Conservation (phyloP, 2,113 vertebrate genomes). For the Hemibagrus wyckioides region DNA sequence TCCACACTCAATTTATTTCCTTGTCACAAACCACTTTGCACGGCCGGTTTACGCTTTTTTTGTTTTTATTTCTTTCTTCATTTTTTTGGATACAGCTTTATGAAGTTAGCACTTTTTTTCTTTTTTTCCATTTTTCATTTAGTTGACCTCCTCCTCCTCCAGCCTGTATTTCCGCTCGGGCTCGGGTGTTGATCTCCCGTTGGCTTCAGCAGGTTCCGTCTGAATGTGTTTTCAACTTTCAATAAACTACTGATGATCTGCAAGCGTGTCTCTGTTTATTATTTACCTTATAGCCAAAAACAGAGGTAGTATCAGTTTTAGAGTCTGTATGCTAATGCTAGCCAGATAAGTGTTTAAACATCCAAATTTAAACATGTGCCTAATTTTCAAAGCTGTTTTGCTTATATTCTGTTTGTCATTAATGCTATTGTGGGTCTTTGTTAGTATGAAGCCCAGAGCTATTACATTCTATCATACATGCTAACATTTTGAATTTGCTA, state of each 20-base stretch:
- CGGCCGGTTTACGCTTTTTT: not conserved
- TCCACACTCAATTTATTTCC: constrained; percentile 1
- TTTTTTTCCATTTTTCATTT: not conserved
- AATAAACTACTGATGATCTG: constrained; percentile 56
- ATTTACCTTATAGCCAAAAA: not conserved
- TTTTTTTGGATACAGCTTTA: not conserved
- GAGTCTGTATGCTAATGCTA: not conserved
- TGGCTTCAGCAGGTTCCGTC: constrained; percentile 48
- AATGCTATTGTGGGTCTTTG: not conserved
- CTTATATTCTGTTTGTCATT: not conserved
- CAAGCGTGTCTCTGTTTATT: not conserved
- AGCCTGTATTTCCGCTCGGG: not conserved
- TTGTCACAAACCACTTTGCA: constrained; percentile 15
- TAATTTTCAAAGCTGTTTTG: not conserved
- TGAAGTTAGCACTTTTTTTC: not conserved
- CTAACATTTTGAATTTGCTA: no score
- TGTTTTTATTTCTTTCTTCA: no score
- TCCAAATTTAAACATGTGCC: not conserved
- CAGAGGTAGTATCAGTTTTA: not conserved
- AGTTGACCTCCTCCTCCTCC: not conserved
- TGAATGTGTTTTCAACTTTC: constrained; percentile 52
- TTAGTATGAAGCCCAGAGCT: not conserved
- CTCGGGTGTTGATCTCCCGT: constrained; percentile 16
- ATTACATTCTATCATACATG: no score
- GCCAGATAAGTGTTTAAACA: not conserved